Evolutionary conservation across 2,797 vertebrate genomes (phyloP).

Genomic region (Iguana delicatissima): DNA sequence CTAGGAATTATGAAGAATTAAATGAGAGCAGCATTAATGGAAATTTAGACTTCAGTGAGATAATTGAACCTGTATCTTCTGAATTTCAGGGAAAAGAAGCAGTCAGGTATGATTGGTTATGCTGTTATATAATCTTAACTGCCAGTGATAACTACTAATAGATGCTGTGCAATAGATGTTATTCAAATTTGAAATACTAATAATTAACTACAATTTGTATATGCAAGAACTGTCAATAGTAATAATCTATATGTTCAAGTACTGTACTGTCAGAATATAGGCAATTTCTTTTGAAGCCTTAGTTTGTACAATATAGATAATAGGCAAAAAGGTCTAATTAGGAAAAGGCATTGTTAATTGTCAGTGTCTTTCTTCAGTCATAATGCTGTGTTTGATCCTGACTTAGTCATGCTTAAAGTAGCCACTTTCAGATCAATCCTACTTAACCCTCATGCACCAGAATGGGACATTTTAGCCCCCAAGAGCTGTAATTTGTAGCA

Average conservation of each 20-base stretch:
- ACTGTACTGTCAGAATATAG: not conserved
- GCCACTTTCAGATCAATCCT: not conserved
- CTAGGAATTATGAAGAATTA: conserved; percentile 88
- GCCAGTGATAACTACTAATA: not conserved
- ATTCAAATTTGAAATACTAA: not conserved
- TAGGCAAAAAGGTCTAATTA: not conserved
- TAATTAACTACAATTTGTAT: rapidly evolving
- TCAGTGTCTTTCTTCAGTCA: not conserved
- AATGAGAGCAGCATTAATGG: conserved; percentile 87
- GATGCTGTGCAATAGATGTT: not conserved
- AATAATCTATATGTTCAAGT: not conserved
- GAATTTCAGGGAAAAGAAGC: conserved; percentile 96
- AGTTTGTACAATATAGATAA: not conserved
- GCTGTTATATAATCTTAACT: rapidly evolving
- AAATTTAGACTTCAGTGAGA: conserved; percentile 80
- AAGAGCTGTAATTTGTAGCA: too few species aligned
- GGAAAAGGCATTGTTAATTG: not conserved
- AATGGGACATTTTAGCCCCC: too few species aligned
- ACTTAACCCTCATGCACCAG: not conserved
- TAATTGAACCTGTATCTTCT: conserved; percentile 86
- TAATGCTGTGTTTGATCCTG: not conserved
- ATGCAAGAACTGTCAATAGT: not conserved
- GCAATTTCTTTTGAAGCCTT: not conserved
- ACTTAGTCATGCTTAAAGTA: not conserved
- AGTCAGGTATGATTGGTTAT: conserved; percentile 86